Percentiles rank a stretch among this genome's conserved stretches.
Conservation (phyloP, 2,888 invertebrate genomes). For the Leucoptera coffeella region DNA sequence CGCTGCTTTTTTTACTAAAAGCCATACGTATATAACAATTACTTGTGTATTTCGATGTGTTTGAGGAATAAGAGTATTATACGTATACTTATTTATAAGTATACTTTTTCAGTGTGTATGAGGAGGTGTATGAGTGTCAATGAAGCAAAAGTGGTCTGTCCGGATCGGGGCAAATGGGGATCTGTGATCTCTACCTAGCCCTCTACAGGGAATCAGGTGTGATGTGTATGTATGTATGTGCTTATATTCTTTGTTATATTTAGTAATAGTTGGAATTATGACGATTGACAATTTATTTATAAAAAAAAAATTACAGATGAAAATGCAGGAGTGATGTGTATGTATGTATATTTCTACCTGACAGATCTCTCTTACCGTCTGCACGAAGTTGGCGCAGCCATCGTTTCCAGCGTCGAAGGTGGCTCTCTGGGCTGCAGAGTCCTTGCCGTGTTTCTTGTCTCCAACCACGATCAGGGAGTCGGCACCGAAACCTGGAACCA, state of each 20-base stretch:
- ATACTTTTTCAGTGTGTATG: not conserved
- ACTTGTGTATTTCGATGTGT: no score
- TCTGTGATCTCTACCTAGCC: no score
- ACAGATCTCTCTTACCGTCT: slow-evolving; percentile 55
- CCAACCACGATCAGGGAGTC: slow-evolving; percentile 57
- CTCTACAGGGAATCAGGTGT: no score
- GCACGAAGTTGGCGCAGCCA: slow-evolving; percentile 61
- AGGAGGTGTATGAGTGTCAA: no score
- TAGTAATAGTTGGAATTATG: no score
- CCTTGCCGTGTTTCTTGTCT: slow-evolving; percentile 59
- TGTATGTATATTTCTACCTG: not conserved
- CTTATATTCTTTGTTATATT: not conserved
- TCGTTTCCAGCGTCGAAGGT: slow-evolving; percentile 53
- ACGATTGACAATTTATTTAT: no score
- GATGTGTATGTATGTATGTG: not conserved
- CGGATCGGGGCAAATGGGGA: no score
- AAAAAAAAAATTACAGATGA: no score
- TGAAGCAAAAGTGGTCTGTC: not conserved
- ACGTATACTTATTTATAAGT: no score
- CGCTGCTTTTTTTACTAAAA: no score
- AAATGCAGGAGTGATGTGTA: not conserved
- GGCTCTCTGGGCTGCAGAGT: slow-evolving; percentile 44
- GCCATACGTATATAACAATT: no score
- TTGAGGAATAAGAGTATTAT: no score
- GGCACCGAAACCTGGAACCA: slow-evolving; percentile 50